Conservation (phyloP, 2,113 vertebrate species). For the Plestiodon gilberti region DNA sequence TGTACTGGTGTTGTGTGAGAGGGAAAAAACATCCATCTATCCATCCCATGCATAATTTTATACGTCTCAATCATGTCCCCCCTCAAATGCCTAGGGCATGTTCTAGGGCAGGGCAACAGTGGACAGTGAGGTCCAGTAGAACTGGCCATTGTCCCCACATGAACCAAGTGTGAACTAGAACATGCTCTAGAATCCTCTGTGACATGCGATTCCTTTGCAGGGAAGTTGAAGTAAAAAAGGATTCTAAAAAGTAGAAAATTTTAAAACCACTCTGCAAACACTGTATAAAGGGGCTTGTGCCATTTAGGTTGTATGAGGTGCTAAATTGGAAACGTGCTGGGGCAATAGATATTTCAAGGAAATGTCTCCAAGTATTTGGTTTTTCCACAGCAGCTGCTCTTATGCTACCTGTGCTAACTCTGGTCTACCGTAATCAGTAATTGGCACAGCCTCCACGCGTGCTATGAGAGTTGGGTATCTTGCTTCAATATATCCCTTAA, state of each 20-base stretch:
- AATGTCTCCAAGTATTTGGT: not conserved
- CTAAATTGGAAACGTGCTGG: not conserved
- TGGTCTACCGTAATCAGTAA: not conserved
- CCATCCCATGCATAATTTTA: too few relatives aligned
- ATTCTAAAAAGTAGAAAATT: not conserved
- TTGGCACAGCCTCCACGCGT: not conserved
- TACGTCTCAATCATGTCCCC: too few relatives aligned
- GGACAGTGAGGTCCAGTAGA: not conserved
- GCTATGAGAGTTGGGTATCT: not conserved
- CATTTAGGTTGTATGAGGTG: not conserved
- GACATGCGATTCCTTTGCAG: not conserved
- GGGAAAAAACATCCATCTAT: too few relatives aligned
- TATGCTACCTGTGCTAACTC: not conserved
- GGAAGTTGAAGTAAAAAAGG: not conserved
- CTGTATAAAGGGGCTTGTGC: not conserved
- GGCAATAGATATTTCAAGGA: not conserved
- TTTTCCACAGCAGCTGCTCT: not conserved
- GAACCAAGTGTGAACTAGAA: too few relatives aligned
- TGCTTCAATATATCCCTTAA: not conserved
- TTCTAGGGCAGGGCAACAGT: not conserved
- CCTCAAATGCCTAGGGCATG: too few relatives aligned
- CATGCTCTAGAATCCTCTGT: not conserved
- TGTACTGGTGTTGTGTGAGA: too few relatives aligned
- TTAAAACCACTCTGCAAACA: not conserved
- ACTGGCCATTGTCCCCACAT: not conserved